Base-by-base conservation (phyloP, 2,888 invertebrate genomes). In the Pammene fasciana region DNA sequence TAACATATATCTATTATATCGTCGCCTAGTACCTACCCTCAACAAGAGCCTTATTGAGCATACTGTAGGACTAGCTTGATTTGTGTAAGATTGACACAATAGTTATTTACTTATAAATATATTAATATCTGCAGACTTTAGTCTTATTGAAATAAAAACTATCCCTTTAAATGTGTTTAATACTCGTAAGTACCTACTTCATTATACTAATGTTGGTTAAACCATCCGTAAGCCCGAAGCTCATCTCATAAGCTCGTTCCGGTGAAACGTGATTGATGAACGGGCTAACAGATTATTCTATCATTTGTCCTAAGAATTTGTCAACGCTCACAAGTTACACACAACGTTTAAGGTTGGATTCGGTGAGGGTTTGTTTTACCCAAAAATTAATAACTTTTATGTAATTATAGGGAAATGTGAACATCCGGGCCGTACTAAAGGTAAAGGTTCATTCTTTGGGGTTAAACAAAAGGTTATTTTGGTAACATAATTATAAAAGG, bases 191-290 rank as follows among this genome's bases (percentile, higher is more conserved):
- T 16, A 50, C 14, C 45, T 61, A 38, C 48, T 50, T 50, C 34
- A 46, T n/a, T 45, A 59, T 43, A 34, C 18, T 38, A 9, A 50
- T 36, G 61, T 18, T 18, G 8, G 50, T 16, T 50, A 41, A 50
- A 38, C 50, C 36, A 38, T 50, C 50, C 38, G 13, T 38, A 41
- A 50, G 48, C 34, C 50, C 38, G 61, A 9, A 41, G 50, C 61
- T 61, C 45, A 59, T 59, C 48, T 61, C 16, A 41, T 61, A 61
- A 46, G 46, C 46, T 36, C 11, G 36, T 61, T 16, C 61, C 38
- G 18, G 18, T 61, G 36, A 18, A 50, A 50, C 38, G 50, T 61
- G 61, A 61, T 61, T 61, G 61, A 61, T 50, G 61, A 61, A 38
- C 11, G 38, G 4, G n/a, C 38, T 36, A 18, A 61, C 50, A 50